These are phyloP conservation scores for Micromussa lordhowensis DNA, from an alignment of 92 coral and sea anemone species.

Conservation along the genomic window DNA sequence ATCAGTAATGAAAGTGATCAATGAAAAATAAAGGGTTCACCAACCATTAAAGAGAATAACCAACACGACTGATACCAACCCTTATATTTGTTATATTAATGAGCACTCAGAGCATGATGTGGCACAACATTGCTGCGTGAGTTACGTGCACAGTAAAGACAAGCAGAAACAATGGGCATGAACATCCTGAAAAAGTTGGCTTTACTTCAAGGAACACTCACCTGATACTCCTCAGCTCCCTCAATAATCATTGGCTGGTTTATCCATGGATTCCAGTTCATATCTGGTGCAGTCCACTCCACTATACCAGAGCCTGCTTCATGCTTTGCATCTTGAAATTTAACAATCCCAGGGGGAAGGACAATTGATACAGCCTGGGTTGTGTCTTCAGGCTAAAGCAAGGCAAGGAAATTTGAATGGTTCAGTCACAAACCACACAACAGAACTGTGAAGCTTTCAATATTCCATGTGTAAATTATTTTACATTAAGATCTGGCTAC, in stretches of 20 bases:
- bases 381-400: conserved; percentile 65
- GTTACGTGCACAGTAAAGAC: too few relatives aligned
- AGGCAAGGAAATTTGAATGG: background rate
- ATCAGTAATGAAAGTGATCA: too few relatives aligned
- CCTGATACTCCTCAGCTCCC: conserved; percentile 96
- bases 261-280: conserved; percentile 98
- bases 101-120: too few relatives aligned
- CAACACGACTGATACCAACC: too few relatives aligned
- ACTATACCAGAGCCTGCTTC: conserved; percentile 81
- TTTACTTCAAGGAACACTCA: background rate
- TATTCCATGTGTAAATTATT: background rate
- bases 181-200: background rate
- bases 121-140: too few relatives aligned
- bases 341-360: conserved; percentile 83
- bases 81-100: too few relatives aligned
- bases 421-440: background rate
- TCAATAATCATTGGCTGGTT: conserved; percentile 88
- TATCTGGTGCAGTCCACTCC: conserved; percentile 83
- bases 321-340: conserved; percentile 80
- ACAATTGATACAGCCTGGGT: conserved; percentile 79
- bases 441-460: background rate
- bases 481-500: background rate
- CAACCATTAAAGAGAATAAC: too few relatives aligned
- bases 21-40: too few relatives aligned
- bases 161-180: too few relatives aligned